Conservation (phyloP, 2,113 vertebrate species). For the Suncus etruscus region DNA sequence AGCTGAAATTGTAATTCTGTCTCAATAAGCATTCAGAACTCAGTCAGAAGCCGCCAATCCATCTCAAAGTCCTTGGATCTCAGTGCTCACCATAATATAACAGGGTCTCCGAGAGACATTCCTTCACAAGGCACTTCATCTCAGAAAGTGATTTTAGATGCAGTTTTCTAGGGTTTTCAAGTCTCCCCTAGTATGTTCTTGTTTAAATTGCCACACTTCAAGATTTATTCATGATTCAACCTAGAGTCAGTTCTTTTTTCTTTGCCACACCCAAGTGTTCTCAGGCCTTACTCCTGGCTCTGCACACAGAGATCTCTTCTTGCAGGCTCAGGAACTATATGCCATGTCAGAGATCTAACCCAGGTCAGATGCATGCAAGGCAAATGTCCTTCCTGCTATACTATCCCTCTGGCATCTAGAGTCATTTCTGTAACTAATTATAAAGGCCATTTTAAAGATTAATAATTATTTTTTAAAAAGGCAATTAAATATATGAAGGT, state of each 20-base stretch:
- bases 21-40: neutral
- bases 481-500: constrained; percentile 35
- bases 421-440: constrained; percentile 50
- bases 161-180: neutral
- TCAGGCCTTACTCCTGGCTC: too few species aligned
- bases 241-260: neutral
- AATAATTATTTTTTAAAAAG: neutral
- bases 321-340: too few species aligned
- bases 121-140: neutral
- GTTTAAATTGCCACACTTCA: neutral
- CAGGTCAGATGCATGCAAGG: too few species aligned
- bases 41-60: constrained; percentile 3
- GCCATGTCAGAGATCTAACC: too few species aligned
- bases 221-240: neutral
- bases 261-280: too few species aligned
- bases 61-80: constrained; percentile 30
- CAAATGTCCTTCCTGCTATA: too few species aligned
- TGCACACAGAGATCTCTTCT: too few species aligned
- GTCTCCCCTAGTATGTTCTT: neutral
- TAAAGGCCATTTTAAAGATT: constrained; percentile 11
- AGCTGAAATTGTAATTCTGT: neutral
- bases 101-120: constrained; percentile 12
- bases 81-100: neutral
- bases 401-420: neutral
- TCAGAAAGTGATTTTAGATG: constrained; percentile 23